These are phyloP conservation scores for Euclidia mi DNA, from an alignment of 2,888 invertebrate species.

Conservation along the genomic window DNA sequence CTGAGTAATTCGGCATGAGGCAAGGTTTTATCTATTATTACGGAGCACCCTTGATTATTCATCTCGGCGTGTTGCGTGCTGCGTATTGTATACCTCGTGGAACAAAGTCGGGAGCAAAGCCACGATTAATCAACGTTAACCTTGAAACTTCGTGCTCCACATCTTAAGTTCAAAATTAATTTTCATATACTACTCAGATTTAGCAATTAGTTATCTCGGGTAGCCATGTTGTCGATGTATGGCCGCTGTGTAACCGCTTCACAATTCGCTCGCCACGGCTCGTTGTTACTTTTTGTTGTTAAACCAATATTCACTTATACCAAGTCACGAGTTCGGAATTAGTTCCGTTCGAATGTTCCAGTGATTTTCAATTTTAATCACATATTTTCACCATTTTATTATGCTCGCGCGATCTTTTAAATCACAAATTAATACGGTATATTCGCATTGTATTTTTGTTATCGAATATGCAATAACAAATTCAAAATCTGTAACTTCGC, in stretches of 20 bases:
- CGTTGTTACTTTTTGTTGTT: constrained; percentile 9
- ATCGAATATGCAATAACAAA: constrained; percentile 6
- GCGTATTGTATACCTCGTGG: constrained; percentile 42
- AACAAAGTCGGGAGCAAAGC: constrained; percentile 60
- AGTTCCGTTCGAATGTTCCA: not conserved
- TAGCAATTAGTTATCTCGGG: constrained; percentile 48
- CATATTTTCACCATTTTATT: constrained; percentile 1
- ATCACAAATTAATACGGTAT: not conserved
- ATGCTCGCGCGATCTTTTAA: not conserved
- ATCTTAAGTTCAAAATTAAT: constrained; percentile 70
- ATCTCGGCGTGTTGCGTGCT: constrained; percentile 59
- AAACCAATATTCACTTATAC: constrained; percentile 5
- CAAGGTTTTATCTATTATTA: constrained; percentile 60
- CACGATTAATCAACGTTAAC: constrained; percentile 78
- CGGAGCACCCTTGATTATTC: constrained; percentile 59
- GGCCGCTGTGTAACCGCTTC: constrained; percentile 2
- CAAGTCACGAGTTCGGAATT: constrained; percentile 8
- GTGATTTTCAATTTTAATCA: not conserved
- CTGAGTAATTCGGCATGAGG: constrained; percentile 37
- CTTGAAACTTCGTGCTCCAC: constrained; percentile 71
- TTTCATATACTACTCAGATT: constrained; percentile 64
- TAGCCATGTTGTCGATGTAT: constrained; percentile 12
- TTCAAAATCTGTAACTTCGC: constrained; percentile 13
- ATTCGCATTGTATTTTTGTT: constrained; percentile 6
- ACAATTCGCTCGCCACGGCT: not conserved